Base-by-base conservation (phyloP, 2,113 vertebrate species). In the Muscicapa adusta region DNA sequence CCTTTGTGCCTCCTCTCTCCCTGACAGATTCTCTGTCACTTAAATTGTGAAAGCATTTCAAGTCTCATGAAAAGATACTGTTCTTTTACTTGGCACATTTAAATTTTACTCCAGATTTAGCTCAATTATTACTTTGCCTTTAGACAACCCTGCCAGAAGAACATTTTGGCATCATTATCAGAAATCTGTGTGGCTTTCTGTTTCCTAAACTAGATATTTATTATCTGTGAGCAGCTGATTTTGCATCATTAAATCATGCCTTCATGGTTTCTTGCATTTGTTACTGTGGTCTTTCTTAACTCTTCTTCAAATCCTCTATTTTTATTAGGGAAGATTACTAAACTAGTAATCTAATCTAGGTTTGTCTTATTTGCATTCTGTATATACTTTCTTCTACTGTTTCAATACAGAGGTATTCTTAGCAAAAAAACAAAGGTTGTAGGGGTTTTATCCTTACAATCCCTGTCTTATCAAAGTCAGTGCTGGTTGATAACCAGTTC, bases 11-110 rank as follows among this genome's bases (percentile, higher is more conserved):
- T 89, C 23, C 42, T 19, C 65, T 65, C 40, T 51, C 68, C 65
- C 34, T 0, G 0, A n/a, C 45, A 48, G 1, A 0, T 25, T 28
- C 53, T 42, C 51, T 3, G 0, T 24, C 62, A 28, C 31, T 28
- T 65, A 11, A 65, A 66, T 26, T 33, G 19, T 77, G 26, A 87
- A 85, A 88, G 57, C 12, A 43, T 50, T 73, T 82, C 54, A 70
- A 51, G 47, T 20, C 15, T 81, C 57, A 28, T 48, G 8, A 77
- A 83, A 84, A 75, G 5, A 89, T 8, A 28, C 0, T n/a, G 4
- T 16, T 16, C 16, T 82, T 92, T 85, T 22, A 76, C n/a, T 81
- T 42, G 63, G 45, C 40, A 65, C 26, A 13, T 68, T 38, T 23
- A 38, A 75, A 42, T 40, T 40, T 45, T 14, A 24, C 53, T 47